These are phyloP conservation scores for Synergus itoensis DNA, from an alignment of 2,888 invertebrate species.

Conservation along the genomic window DNA sequence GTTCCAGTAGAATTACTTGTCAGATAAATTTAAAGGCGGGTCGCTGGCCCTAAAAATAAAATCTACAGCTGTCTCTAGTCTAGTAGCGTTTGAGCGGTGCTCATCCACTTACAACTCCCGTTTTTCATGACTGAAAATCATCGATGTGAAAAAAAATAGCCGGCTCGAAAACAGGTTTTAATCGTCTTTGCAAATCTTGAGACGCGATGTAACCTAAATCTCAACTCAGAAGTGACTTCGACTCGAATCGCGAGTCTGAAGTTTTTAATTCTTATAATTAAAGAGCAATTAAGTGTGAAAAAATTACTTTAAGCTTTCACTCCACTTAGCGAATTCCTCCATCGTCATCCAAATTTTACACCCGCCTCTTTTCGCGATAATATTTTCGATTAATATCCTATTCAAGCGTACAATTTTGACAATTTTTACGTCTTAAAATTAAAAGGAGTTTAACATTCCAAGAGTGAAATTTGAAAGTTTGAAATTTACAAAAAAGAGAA, in stretches of 20 bases:
- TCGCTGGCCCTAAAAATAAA: slow-evolving; percentile 36
- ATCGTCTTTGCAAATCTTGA: slow-evolving; percentile 14
- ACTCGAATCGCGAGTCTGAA: slow-evolving; percentile 3
- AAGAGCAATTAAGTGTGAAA: slow-evolving; percentile 28
- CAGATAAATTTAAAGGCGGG: slow-evolving; percentile 41
- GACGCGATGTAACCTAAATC: slow-evolving; percentile 34
- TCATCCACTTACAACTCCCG: slow-evolving; percentile 20
- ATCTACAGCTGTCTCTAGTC: slow-evolving; percentile 37
- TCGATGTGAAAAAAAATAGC: neutral
- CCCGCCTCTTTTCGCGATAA: slow-evolving; percentile 9
- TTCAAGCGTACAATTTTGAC: neutral
- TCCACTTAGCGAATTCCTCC: slow-evolving; percentile 25
- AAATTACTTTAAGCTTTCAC: slow-evolving; percentile 33
- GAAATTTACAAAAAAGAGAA: neutral
- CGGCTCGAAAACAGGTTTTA: neutral
- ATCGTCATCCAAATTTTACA: slow-evolving; percentile 1
- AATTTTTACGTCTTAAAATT: too few relatives aligned
- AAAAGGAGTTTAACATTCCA: neutral
- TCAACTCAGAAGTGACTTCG: slow-evolving; percentile 6
- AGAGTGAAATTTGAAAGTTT: neutral
- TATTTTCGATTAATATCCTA: neutral
- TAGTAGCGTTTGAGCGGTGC: slow-evolving; percentile 29
- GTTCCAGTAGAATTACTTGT: slow-evolving; percentile 38
- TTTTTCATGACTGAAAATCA: slow-evolving; percentile 25
- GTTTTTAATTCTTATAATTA: slow-evolving; percentile 36